These are phyloP conservation scores for Aleiodes leptofemur DNA, from an alignment of 2,888 invertebrate genomes.

Conservation along the genomic window DNA sequence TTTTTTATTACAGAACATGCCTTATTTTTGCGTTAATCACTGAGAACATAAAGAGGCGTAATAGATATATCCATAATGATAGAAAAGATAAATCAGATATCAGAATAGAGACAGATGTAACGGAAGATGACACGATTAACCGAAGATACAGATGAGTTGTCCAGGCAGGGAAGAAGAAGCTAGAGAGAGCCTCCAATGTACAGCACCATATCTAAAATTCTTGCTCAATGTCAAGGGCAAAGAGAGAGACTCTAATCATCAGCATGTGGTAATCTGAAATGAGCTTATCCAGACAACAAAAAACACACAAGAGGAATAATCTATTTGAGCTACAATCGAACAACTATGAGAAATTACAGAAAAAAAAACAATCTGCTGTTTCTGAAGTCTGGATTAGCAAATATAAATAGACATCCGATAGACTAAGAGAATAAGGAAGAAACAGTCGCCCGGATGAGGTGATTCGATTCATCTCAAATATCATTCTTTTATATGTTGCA, in stretches of 20 bases:
- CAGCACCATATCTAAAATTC: conserved; percentile 19
- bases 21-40: conserved; percentile 48
- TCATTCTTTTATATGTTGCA: conserved; percentile 23
- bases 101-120: conserved; percentile 74
- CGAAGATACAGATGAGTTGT: conserved; percentile 17
- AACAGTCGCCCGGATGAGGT: conserved; percentile 35
- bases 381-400: conserved; percentile 17
- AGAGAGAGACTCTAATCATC: background rate
- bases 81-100: conserved; percentile 9
- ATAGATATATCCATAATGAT: conserved; percentile 30
- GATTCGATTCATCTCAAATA: conserved; percentile 12
- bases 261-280: conserved; percentile 24
- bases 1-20: conserved; percentile 6
- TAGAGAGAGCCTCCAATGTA: conserved; percentile 13
- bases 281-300: background rate
- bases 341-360: conserved; percentile 11
- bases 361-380: background rate
- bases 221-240: background rate
- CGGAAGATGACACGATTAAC: conserved; percentile 59
- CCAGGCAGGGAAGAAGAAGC: conserved; percentile 21
- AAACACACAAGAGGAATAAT: background rate
- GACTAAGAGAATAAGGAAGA: conserved; percentile 35
- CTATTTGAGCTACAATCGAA: conserved; percentile 9
- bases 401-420: conserved; percentile 17
- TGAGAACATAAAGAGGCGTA: conserved; percentile 26